Evolutionary conservation across 92 coral and sea anemone species (phyloP).

Genomic region (Phenganax marumi): DNA sequence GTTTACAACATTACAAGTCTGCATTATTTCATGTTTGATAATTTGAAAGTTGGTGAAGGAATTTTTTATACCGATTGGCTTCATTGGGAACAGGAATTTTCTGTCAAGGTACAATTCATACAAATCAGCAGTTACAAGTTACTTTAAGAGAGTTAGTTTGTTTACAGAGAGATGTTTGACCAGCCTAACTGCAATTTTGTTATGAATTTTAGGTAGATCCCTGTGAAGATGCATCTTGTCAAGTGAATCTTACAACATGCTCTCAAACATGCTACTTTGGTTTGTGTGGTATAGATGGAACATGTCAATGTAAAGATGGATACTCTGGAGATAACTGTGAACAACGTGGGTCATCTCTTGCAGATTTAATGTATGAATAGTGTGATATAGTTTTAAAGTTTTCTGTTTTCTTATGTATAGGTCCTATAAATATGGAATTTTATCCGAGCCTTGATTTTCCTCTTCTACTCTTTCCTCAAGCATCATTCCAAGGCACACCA

Average conservation of each 20-base stretch:
- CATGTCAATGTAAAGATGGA: slow-evolving; percentile 88
- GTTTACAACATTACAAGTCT: slow-evolving; percentile 74
- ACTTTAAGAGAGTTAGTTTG: no score
- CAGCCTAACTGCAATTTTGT: no score
- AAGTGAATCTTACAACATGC: slow-evolving; percentile 28
- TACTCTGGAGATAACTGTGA: slow-evolving; percentile 82
- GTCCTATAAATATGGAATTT: slow-evolving; percentile 53
- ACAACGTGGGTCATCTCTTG: slow-evolving; percentile 61
- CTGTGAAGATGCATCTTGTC: slow-evolving; percentile 10
- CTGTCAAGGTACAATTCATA: slow-evolving; percentile 59
- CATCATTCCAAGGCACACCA: slow-evolving; percentile 73
- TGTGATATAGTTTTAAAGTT: background rate
- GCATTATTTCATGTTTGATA: slow-evolving; percentile 90
- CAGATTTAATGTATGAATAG: background rate
- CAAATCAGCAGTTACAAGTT: no score
- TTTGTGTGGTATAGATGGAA: slow-evolving; percentile 77
- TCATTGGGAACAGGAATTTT: slow-evolving; percentile 86
- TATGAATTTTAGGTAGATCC: slow-evolving; percentile 7
- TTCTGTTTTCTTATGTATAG: slow-evolving; percentile 42
- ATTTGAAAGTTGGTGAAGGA: slow-evolving; percentile 70
- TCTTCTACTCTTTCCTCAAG: slow-evolving; percentile 75
- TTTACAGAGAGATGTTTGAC: no score
- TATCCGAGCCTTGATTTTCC: slow-evolving; percentile 80
- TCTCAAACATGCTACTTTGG: slow-evolving; percentile 83
- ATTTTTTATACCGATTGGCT: slow-evolving; percentile 90